A percentile compares a stretch with the other conserved stretches of the same genome.
Conservation (phyloP, 2,888 invertebrate genomes). For the Vanessa cardui region DNA sequence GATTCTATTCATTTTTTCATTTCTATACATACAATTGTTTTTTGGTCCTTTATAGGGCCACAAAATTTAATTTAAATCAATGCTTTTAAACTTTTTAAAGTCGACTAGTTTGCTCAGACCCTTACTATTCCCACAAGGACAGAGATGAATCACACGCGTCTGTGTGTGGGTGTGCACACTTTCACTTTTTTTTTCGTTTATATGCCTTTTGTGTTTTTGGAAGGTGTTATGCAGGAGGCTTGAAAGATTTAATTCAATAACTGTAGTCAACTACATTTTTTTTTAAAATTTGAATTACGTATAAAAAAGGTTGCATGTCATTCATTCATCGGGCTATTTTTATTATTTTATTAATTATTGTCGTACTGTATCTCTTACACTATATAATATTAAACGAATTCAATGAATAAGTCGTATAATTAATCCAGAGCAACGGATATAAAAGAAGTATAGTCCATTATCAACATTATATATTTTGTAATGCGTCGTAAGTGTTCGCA, state of each 20-base stretch:
- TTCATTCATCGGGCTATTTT: too few species aligned
- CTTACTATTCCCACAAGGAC: constrained; percentile 32
- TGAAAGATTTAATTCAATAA: background rate
- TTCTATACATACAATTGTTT: too few species aligned
- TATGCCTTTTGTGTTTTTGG: constrained; percentile 79
- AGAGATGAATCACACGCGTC: constrained; percentile 39
- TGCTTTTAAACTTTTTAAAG: too few species aligned
- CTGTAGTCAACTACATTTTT: background rate
- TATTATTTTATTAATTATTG: too few species aligned
- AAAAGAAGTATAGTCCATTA: background rate
- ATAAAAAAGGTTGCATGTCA: too few species aligned
- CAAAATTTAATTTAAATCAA: too few species aligned
- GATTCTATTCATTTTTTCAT: too few species aligned
- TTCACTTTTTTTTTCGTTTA: constrained; percentile 81
- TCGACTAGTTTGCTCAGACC: constrained; percentile 2
- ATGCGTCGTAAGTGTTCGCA: constrained; percentile 9
- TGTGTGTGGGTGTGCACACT: constrained; percentile 55
- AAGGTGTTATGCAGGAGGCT: constrained; percentile 56
- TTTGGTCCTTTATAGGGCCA: too few species aligned
- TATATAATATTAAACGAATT: too few species aligned
- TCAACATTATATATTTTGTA: constrained; percentile 6
- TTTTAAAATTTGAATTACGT: too few species aligned
- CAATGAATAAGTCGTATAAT: background rate
- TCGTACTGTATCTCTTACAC: too few species aligned
- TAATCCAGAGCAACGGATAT: background rate